These are phyloP conservation scores for Neodiprion fabricii DNA, from an alignment of 1,140 invertebrate genomes.

Conservation along the genomic window DNA sequence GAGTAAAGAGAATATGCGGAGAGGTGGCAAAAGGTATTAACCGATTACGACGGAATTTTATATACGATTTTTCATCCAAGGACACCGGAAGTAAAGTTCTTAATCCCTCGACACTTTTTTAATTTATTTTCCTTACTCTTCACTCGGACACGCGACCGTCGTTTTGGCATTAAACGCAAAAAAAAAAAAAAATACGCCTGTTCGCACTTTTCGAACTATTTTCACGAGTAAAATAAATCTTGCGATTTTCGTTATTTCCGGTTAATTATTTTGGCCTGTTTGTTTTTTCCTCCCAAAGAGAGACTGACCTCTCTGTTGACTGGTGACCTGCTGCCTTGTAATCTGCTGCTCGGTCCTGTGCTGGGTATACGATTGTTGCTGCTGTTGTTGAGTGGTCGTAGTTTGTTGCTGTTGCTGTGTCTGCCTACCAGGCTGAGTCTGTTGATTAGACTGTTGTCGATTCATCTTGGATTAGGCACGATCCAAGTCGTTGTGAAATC, in stretches of 20 bases:
- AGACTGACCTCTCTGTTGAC: conserved; percentile 78
- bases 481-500: conserved; percentile 22
- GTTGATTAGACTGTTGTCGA: conserved; percentile 54
- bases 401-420: conserved; percentile 49
- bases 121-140: not conserved
- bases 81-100: not conserved
- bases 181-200: not conserved
- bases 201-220: no score
- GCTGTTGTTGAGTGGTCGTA: conserved; percentile 53
- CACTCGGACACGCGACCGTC: not conserved
- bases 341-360: conserved; percentile 78
- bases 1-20: not conserved
- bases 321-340: conserved; percentile 75
- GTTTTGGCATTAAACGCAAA: conserved; percentile 3
- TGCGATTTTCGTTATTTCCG: not conserved
- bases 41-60: conserved; percentile 9
- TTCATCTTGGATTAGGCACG: conserved; percentile 59
- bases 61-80: conserved; percentile 17
- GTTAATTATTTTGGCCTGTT: not conserved
- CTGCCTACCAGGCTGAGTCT: conserved; percentile 62
- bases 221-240: not conserved
- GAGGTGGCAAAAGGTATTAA: no score
- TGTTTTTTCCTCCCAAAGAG: not conserved
- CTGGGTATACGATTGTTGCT: conserved; percentile 65
- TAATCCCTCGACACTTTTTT: not conserved